Base-by-base conservation (phyloP, 1,140 invertebrate genomes). In the Harlomillsia oculata region DNA sequence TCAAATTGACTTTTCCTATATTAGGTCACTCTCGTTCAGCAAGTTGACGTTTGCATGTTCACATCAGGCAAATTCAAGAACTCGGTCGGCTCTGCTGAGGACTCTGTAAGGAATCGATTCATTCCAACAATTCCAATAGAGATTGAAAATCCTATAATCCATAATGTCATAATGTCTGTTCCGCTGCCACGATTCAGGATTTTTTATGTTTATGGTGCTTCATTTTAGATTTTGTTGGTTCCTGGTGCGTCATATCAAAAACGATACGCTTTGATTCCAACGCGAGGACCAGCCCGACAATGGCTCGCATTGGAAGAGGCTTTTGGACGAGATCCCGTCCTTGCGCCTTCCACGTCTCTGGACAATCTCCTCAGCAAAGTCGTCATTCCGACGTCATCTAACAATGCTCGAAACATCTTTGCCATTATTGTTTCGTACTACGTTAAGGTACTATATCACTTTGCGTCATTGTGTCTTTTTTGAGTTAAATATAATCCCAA, bases 21-120 rank as follows among this genome's bases (percentile, higher is more conserved):
- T 30, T 71, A 89, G 88, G 79, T 85, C 14, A 78, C 87, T 60
- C 83, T 96, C 37, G 83, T 95, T 4, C 95, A 99, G 74, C 88
- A 95, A 72, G 94, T 97, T 4, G 95, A 98, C 69, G 96, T 99
- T 1, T 97, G 94, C 72, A 93, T 99, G 81, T 99, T 98, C 74
- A 95, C 91, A 51, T 97, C 95, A 65, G 95, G 95, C 0, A 96
- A 96, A 73, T 99, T 99, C 74, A 98, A 98, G 74, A 98, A 97
- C 71, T 83, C 93, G 1, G 94, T 99, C 0, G 94, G 94, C 1
- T 77, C 87, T 40, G 58, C 55, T 9, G 64, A 65, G n/a, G 63
- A 62, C 54, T 51, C 34, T n/a, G 59, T 65, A 44, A 30, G 48
- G 34, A 48, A n/a, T n/a, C n/a, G n/a, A n/a, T n/a, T n/a, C n/a